Percentiles rank a stretch among this genome's conserved stretches.
These are phyloP conservation scores for Macquaria australasica DNA, from an alignment of 2,113 vertebrate genomes.

Conservation along the genomic window DNA sequence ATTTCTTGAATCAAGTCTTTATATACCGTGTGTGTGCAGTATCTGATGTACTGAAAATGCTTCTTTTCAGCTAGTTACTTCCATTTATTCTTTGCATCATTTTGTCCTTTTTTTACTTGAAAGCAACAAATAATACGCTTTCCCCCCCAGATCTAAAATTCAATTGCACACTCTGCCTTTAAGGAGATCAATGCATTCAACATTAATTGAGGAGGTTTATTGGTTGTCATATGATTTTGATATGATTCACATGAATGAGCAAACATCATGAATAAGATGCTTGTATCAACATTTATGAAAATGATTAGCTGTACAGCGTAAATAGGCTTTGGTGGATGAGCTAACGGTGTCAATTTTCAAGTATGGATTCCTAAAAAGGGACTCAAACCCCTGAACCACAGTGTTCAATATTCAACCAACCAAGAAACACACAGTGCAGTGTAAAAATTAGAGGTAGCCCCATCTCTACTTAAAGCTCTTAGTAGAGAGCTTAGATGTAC, in stretches of 20 bases:
- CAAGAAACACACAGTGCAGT: not conserved
- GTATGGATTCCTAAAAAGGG: not conserved
- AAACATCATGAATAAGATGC: not conserved
- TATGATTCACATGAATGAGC: not conserved
- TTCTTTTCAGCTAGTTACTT: not conserved
- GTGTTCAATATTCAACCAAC: not conserved
- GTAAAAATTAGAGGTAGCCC: not conserved
- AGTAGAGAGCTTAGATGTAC: not conserved
- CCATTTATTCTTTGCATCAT: not conserved
- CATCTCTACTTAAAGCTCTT: not conserved
- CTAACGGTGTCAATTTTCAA: not conserved
- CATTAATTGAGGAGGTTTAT: not conserved
- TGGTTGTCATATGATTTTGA: conserved; percentile 5
- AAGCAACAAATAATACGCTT: no score
- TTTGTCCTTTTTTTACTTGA: not conserved
- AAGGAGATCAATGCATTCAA: not conserved
- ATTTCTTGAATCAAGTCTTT: not conserved
- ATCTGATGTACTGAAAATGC: not conserved
- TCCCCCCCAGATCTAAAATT: not conserved
- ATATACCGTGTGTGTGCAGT: no score
- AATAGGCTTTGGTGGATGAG: conserved; percentile 18
- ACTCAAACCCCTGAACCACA: not conserved
- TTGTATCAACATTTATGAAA: not conserved
- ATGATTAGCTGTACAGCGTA: conserved; percentile 4
- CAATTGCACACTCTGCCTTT: not conserved